Conservation (phyloP, 1,140 invertebrate genomes). For the Polypedilum pembai region DNA sequence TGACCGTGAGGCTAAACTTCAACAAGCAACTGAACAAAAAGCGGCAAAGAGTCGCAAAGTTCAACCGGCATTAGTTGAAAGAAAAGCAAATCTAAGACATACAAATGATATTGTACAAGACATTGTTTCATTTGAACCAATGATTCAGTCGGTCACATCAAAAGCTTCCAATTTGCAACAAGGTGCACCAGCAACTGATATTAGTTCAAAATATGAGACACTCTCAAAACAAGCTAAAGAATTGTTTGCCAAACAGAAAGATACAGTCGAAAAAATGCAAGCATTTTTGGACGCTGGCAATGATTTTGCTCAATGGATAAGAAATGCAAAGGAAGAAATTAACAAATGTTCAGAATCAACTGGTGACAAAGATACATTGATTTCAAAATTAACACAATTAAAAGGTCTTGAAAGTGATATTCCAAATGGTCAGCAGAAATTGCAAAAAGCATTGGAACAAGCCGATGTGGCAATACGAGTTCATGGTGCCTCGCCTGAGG, state of each 20-base stretch:
- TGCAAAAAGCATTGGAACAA: slow-evolving; percentile 71
- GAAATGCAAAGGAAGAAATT: slow-evolving; percentile 79
- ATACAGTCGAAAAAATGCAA: slow-evolving; percentile 83
- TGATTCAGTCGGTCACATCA: slow-evolving; percentile 86
- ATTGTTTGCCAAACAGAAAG: slow-evolving; percentile 82
- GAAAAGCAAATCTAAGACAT: slow-evolving; percentile 80
- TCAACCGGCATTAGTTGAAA: slow-evolving; percentile 66
- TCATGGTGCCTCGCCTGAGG: slow-evolving; percentile 67
- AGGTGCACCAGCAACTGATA: slow-evolving; percentile 77
- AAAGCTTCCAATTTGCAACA: slow-evolving; percentile 85
- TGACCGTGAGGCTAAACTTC: slow-evolving; percentile 87
- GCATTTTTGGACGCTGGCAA: slow-evolving; percentile 83
- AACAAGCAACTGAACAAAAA: slow-evolving; percentile 83
- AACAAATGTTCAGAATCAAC: slow-evolving; percentile 89
- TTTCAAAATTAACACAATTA: slow-evolving; percentile 74
- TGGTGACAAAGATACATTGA: slow-evolving; percentile 83
- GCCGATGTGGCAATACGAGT: slow-evolving; percentile 69
- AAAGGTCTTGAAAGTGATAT: slow-evolving; percentile 76
- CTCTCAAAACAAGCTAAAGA: slow-evolving; percentile 82
- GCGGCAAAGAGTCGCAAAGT: slow-evolving; percentile 68
- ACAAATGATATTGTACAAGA: slow-evolving; percentile 91
- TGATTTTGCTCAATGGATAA: slow-evolving; percentile 87
- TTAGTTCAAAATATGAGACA: slow-evolving; percentile 83
- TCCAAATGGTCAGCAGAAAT: slow-evolving; percentile 68
- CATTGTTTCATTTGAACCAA: slow-evolving; percentile 89